These are phyloP conservation scores for Echiichthys vipera DNA, from an alignment of 2,797 vertebrate genomes.

Conservation along the genomic window DNA sequence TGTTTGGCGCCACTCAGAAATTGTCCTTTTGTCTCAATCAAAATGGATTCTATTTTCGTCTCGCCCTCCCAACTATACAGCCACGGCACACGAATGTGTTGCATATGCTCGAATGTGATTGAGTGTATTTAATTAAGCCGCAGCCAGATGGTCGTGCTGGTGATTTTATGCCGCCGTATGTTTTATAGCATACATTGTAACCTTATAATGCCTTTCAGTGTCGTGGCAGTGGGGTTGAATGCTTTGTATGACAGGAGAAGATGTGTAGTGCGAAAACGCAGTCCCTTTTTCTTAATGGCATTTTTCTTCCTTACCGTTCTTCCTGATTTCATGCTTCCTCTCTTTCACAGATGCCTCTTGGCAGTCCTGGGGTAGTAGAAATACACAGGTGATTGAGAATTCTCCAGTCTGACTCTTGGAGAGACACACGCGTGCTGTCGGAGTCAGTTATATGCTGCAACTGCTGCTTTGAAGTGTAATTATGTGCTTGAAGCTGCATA, in stretches of 20 bases:
- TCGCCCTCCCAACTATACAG: constrained; percentile 13
- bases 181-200: constrained; percentile 52
- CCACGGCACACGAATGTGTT: constrained; percentile 27
- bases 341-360: background rate
- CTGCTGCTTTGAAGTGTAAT: constrained; percentile 20
- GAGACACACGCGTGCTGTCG: constrained; percentile 8
- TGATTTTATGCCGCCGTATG: constrained; percentile 51
- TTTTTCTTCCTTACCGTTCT: background rate
- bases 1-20: constrained; percentile 45
- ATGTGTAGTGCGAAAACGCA: no score
- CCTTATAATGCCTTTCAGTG: constrained; percentile 31
- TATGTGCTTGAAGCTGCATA: background rate
- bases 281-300: background rate
- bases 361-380: background rate
- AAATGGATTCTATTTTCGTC: constrained; percentile 44
- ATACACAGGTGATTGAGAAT: constrained; percentile 8
- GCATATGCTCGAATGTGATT: constrained; percentile 65
- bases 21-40: constrained; percentile 61
- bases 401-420: background rate
- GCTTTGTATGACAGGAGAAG: background rate
- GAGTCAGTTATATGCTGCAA: background rate
- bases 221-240: background rate
- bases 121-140: constrained; percentile 63
- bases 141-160: constrained; percentile 65
- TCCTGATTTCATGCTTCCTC: background rate